phyloP scores from a whole-genome alignment of 2,797 vertebrate genomes.

The Nannoperca australis region DNA sequence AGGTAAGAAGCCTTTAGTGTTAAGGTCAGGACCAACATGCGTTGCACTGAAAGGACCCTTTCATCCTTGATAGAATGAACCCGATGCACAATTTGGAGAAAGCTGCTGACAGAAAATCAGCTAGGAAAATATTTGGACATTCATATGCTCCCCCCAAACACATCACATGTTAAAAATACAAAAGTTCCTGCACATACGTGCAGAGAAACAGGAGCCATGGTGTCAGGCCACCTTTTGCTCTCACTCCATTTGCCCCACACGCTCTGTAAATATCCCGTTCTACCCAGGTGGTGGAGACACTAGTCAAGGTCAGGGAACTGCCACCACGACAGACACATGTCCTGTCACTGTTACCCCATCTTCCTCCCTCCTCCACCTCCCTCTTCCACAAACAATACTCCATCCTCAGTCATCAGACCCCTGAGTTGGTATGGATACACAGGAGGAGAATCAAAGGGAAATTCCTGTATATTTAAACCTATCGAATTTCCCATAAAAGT shows the following conservation, averaged over 20 bases:
- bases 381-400: slow-evolving; percentile 3
- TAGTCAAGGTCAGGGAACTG: slow-evolving; percentile 63
- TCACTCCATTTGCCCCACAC: slow-evolving; percentile 58
- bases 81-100: slow-evolving; percentile 79
- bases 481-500: neutral
- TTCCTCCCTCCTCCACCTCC: neutral
- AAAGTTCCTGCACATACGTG: slow-evolving; percentile 64
- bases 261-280: slow-evolving; percentile 76
- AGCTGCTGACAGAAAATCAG: slow-evolving; percentile 84
- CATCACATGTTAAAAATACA: slow-evolving; percentile 77
- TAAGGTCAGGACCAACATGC: slow-evolving; percentile 19
- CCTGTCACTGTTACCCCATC: slow-evolving; percentile 37
- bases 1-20: slow-evolving; percentile 20
- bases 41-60: slow-evolving; percentile 78
- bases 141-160: slow-evolving; percentile 68
- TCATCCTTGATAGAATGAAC: slow-evolving; percentile 80
- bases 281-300: slow-evolving; percentile 66
- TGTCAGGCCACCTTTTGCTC: slow-evolving; percentile 59
- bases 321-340: slow-evolving; percentile 68
- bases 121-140: slow-evolving; percentile 82
- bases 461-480: neutral
- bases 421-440: neutral
- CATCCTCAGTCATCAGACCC: slow-evolving; percentile 5
- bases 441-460: neutral
- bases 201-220: slow-evolving; percentile 30